Conservation (phyloP, 1,140 invertebrate species). For the Aplysia californica region DNA sequence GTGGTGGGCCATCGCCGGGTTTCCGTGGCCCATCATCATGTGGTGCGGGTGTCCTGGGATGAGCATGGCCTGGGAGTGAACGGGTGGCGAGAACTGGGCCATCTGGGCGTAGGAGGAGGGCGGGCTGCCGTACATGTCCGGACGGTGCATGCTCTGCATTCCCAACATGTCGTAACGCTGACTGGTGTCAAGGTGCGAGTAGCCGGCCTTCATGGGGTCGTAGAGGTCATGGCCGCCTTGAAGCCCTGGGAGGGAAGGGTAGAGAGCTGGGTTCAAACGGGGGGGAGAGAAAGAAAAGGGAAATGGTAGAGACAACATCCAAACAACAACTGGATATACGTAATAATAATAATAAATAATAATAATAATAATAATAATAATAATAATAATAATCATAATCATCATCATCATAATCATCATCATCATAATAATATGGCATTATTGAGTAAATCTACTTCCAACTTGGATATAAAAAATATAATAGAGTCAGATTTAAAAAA, state of each 20-base stretch:
- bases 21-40: constrained; percentile 69
- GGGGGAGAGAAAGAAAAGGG: too few species aligned
- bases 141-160: constrained; percentile 65
- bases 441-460: too few species aligned
- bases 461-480: too few species aligned
- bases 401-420: too few species aligned
- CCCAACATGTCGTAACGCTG: constrained; percentile 62
- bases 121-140: constrained; percentile 66
- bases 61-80: constrained; percentile 71
- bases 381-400: too few species aligned
- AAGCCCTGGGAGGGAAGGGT: constrained; percentile 50
- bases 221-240: constrained; percentile 68
- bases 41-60: constrained; percentile 70
- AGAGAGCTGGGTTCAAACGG: too few species aligned
- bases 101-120: constrained; percentile 68
- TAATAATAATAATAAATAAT: too few species aligned
- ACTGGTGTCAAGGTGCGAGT: constrained; percentile 57
- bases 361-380: too few species aligned
- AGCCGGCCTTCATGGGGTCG: constrained; percentile 64
- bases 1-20: constrained; percentile 66
- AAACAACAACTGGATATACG: too few species aligned
- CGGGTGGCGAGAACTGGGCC: constrained; percentile 69
- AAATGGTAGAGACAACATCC: too few species aligned
- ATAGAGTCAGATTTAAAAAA: too few species aligned
- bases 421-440: too few species aligned